Base-by-base conservation (phyloP, 30 jellyfish, hydroid and myxozoan species). In the Aurelia sp. region DNA sequence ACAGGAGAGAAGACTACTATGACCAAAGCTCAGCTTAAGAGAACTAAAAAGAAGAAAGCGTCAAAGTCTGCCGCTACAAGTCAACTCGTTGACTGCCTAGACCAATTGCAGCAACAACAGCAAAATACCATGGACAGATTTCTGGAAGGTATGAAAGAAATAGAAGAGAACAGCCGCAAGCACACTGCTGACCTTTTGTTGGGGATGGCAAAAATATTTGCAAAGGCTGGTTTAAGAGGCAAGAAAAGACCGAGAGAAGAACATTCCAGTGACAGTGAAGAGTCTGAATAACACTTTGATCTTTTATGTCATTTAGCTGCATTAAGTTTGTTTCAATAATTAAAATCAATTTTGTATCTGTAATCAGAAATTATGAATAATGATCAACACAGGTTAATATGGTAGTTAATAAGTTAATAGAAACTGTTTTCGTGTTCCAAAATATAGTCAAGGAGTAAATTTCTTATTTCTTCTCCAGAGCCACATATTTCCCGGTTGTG, bases 201-300 rank as follows among this genome's bases (percentile, higher is more conserved):
- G n/a, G 55, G 57, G n/a, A 74, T 74, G 16, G 85, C 85, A 41
- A 58, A 74, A 33, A 58, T 73, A 9, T 73, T 73, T 73, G 85
- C 85, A 11, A 17, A 73, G 13, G 33, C 16, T 17, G 27, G 19
- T 18, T 12, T 13, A 13, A 53, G 19, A 53, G 65, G 65, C 11
- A 55, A 47, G 15, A 48, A 22, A 17, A 40, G 40, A 40, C 11
- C 22, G 18, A 50, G 40, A 48, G 75, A 48, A 22, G 85, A 73
- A n/a, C 17, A 16, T 73, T 52, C 73, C 8, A 74, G 73, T 74
- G 85, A 74, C 74, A 22, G n/a, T 70, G 21, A 65, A 27, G 18
- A 65, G 76, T 11, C 18, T 15, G 20, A 17, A 15, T 15, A 65
- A 18, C 20, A 65, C 7, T 65, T 44, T 65, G 44, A 65, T 23